Conservation (phyloP, 2,797 vertebrate species). For the Aselliscus stoliczkanus region DNA sequence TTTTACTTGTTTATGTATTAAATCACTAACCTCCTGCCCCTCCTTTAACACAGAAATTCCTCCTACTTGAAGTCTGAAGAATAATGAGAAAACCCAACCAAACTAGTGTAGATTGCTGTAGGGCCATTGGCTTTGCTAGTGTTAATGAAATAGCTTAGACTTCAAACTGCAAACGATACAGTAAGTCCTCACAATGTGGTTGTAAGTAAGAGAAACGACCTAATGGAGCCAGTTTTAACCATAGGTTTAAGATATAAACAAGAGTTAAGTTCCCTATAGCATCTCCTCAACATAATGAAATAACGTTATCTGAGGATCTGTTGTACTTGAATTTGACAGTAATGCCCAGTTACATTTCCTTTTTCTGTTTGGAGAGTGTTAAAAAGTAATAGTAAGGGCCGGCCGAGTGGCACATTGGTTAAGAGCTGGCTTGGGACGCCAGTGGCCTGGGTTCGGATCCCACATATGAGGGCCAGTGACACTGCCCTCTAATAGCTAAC, state of each 20-base stretch:
- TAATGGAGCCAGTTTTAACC: background rate
- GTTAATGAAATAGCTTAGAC: background rate
- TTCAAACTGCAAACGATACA: background rate
- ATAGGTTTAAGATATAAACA: background rate
- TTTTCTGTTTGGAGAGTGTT: background rate
- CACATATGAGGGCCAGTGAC: no score
- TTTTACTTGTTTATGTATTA: background rate
- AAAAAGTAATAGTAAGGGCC: background rate
- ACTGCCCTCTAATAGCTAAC: no score
- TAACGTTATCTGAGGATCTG: background rate
- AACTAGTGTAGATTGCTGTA: background rate
- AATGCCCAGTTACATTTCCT: background rate
- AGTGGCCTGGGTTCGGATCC: no score
- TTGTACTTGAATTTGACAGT: background rate
- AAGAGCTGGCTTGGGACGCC: no score
- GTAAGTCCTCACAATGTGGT: background rate
- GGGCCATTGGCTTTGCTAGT: background rate
- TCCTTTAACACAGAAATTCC: background rate
- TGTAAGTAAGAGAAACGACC: background rate
- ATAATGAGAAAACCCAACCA: background rate
- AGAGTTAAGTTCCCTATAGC: background rate
- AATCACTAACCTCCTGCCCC: background rate
- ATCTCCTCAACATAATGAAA: background rate
- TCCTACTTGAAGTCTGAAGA: background rate
- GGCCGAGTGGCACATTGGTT: no score